These are phyloP conservation scores for Rachycentron canadum DNA, from an alignment of 2,797 vertebrate species.

Conservation along the genomic window DNA sequence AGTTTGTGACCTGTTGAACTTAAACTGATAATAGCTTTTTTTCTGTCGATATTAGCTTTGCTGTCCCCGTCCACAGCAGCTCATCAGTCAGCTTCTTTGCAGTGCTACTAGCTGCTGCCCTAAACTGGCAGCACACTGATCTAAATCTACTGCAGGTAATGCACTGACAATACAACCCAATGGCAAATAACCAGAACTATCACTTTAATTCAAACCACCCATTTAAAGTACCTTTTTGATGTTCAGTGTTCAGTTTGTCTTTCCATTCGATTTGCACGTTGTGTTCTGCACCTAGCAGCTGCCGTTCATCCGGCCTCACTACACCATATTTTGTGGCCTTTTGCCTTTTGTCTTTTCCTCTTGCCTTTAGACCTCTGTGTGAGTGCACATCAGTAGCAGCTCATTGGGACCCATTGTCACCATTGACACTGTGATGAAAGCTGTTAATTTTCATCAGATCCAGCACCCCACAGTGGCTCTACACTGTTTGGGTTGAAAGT, in stretches of 20 bases:
- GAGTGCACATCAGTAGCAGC: slow-evolving; percentile 50
- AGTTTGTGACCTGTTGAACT: too few relatives aligned
- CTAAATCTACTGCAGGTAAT: too few relatives aligned
- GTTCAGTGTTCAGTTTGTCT: neutral
- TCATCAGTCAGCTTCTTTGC: too few relatives aligned
- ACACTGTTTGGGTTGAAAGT: slow-evolving; percentile 38
- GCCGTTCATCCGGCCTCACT: slow-evolving; percentile 20
- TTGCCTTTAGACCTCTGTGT: slow-evolving; percentile 46
- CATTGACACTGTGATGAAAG: slow-evolving; percentile 43
- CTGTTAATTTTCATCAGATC: slow-evolving; percentile 66
- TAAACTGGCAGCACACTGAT: too few relatives aligned
- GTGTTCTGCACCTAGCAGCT: slow-evolving; percentile 21
- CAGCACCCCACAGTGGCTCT: slow-evolving; percentile 37
- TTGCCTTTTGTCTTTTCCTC: slow-evolving; percentile 13
- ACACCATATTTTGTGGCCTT: slow-evolving; percentile 17
- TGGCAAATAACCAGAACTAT: too few relatives aligned
- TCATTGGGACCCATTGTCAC: slow-evolving; percentile 49
- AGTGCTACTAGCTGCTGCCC: too few relatives aligned
- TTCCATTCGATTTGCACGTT: slow-evolving; percentile 24
- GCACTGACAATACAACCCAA: too few relatives aligned
- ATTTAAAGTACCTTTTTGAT: too few relatives aligned
- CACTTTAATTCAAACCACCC: neutral
- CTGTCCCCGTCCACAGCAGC: too few relatives aligned
- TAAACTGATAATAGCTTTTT: too few relatives aligned
- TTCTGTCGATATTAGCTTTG: too few relatives aligned